Percentiles rank a stretch among this genome's conserved stretches.
Evolutionary conservation across 2,113 vertebrate genomes (phyloP).

Genomic region (Xiphophorus maculatus): DNA sequence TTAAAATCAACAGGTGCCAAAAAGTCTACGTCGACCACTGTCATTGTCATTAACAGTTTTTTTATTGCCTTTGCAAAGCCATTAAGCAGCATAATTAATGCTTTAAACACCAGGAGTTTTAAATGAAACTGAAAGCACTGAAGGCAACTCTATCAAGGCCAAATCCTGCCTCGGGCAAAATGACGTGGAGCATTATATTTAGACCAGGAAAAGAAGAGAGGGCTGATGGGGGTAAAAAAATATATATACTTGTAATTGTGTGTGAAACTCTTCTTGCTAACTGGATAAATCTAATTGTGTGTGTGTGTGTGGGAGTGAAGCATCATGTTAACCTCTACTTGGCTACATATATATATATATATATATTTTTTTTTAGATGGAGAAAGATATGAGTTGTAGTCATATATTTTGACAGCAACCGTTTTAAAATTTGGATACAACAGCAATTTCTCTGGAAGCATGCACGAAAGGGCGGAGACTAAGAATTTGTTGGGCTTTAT

Average conservation of each 20-base stretch:
- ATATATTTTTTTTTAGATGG: background rate
- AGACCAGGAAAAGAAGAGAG: conserved; percentile 29
- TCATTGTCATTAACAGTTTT: background rate
- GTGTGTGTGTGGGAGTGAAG: conserved; percentile 41
- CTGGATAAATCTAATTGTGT: conserved; percentile 53
- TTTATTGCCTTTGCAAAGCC: conserved; percentile 4
- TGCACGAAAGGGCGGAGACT: background rate
- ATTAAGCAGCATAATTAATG: conserved; percentile 25
- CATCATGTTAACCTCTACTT: conserved; percentile 58
- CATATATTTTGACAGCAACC: background rate
- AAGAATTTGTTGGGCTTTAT: background rate
- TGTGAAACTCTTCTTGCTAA: conserved; percentile 52
- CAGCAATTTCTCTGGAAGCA: background rate
- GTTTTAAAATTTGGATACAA: background rate
- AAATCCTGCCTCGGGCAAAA: conserved; percentile 57
- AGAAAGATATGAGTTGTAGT: conserved; percentile 44
- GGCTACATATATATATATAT: conserved; percentile 5
- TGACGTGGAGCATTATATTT: conserved; percentile 53
- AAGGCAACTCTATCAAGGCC: conserved; percentile 49
- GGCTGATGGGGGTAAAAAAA: conserved; percentile 34
- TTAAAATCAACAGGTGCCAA: background rate
- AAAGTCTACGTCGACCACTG: background rate
- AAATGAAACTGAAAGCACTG: conserved; percentile 35
- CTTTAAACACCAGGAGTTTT: conserved; percentile 28
- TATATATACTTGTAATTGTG: conserved; percentile 49